These are phyloP conservation scores for Telmatherina bonti DNA, from an alignment of 2,797 vertebrate genomes.

Conservation along the genomic window DNA sequence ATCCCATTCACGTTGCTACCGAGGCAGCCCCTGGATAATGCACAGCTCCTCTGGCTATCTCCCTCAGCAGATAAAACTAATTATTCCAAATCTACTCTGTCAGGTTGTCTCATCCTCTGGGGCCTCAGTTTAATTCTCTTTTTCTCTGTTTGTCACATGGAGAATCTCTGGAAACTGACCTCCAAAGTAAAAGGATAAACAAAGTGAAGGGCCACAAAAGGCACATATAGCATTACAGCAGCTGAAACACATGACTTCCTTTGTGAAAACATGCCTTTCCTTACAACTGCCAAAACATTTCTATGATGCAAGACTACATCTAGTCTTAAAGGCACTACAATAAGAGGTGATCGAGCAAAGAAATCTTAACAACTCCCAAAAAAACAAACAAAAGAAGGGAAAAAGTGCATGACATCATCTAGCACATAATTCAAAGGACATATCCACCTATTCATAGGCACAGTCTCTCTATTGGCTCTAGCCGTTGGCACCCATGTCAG, in stretches of 20 bases:
- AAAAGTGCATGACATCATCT: constrained; percentile 59
- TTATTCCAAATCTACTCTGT: constrained; percentile 80
- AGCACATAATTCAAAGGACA: constrained; percentile 48
- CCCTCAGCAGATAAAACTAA: constrained; percentile 77
- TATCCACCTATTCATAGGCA: constrained; percentile 59
- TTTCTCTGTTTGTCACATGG: constrained; percentile 28
- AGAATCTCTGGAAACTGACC: constrained; percentile 54
- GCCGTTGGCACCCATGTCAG: constrained; percentile 59
- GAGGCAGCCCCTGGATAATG: constrained; percentile 61
- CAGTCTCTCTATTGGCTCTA: constrained; percentile 60
- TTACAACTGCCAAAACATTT: constrained; percentile 13
- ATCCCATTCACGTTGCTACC: constrained; percentile 30
- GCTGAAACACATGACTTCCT: constrained; percentile 35
- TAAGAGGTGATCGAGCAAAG: constrained; percentile 4
- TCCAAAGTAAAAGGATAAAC: constrained; percentile 67
- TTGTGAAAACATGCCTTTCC: constrained; percentile 33
- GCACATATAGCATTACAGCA: constrained; percentile 47
- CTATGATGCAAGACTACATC: constrained; percentile 3
- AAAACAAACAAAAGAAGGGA: constrained; percentile 11
- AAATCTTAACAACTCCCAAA: constrained; percentile 28
- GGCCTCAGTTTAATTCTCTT: constrained; percentile 60
- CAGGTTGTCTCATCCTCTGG: constrained; percentile 75
- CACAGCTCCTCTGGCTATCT: constrained; percentile 68
- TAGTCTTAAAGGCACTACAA: constrained; percentile 14
- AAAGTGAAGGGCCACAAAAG: constrained; percentile 53